Base-by-base conservation (phyloP, 2,113 vertebrate genomes). In the Stictonetta naevosa region DNA sequence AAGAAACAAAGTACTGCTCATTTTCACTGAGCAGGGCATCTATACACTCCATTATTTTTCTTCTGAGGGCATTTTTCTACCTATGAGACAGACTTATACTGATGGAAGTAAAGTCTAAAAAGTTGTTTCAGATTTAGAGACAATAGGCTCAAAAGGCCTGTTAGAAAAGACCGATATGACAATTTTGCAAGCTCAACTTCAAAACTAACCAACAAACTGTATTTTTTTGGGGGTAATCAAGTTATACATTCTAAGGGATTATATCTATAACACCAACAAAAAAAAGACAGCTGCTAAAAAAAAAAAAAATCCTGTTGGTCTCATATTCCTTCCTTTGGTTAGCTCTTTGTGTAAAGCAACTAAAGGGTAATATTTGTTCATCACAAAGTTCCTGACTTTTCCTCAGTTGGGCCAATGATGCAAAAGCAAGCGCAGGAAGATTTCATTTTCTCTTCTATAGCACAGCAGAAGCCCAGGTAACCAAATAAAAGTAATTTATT, bases 401-500 rank as follows among this genome's bases (percentile, higher is more conserved):
- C 33, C 10, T 88, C 79, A 92, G 0, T 1, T 86, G 64, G 42
- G 22, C 40, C 0, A 0, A 33, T 36, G 28, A 94, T 64, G 77
- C 56, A 83, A 88, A 72, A 83, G 40, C 55, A 79, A 82, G 62
- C 90, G 38, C 53, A 87, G 52, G n/a, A 94, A 44, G 59, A 93
- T 85, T 77, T 44, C 10, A 55, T 46, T 94, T 88, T 52, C 21
- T 90, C 22, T 83, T 94, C 75, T 77, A 44, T 60, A 90, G 72
- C 90, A 81, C 85, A 94, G 76, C 1, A 82, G 79, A 95, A 34
- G 29, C 46, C 88, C 2, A 81, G 21, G 16, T 34, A 92, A 92
- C 48, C 23, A 88, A 91, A 95, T 66, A 76, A 81, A 95, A 95
- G 88, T 62, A 77, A 88, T 74, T 83, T 92, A 94, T 96, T 96